Evolutionary conservation across 2,113 vertebrate species (phyloP), one percentile per base, ranked within the genome.

Genomic region (Cololabis saira): DNA sequence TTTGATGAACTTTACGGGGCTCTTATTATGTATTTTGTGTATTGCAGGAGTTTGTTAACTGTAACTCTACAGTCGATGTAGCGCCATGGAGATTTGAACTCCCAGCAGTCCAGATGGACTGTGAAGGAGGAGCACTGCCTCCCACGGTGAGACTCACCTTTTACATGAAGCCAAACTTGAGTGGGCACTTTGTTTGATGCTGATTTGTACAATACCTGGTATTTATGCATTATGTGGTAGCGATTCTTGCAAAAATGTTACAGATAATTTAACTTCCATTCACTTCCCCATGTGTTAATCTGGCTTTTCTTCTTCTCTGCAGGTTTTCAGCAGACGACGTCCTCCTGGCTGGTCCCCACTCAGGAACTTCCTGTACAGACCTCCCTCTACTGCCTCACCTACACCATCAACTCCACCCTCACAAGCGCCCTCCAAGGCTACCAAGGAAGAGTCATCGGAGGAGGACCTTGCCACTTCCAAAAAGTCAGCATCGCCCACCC

Each of bases 271-370:
- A 53, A 45, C n/a, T 19, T n/a, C 18, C 41, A 27, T 27, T 5
- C 24, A 27, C 24, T 27, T 27, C 24, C 5, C 5, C 24, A 27
- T 5, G 24, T 27, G 24, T 27, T 27, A 5, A 19, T n/a, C 5
- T 4, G 37, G 0, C 2, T 48, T 16, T 42, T 1, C 47, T 1
- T 19, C 16, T 50, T 16, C 13, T 41, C 24, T 14, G 12, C 42
- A 81, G 37, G 0, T 0, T 0, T 13, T 64, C 0, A 0, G 0
- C n/a, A 82, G 81, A 55, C 90, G 90, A 2, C 87, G 90, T 37
- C 93, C 93, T 4, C 61, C 93, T 0, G 93, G 93, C 49, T 93
- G 90, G 90, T 89, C 92, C 71, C 93, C 93, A 0, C 83, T 94
- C 50, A 89, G 93, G 61, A 76, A 27, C 15, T 0, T 77, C 0